These are phyloP conservation scores for Phaenicophaeus curvirostris DNA, from an alignment of 2,797 vertebrate species.

Conservation along the genomic window DNA sequence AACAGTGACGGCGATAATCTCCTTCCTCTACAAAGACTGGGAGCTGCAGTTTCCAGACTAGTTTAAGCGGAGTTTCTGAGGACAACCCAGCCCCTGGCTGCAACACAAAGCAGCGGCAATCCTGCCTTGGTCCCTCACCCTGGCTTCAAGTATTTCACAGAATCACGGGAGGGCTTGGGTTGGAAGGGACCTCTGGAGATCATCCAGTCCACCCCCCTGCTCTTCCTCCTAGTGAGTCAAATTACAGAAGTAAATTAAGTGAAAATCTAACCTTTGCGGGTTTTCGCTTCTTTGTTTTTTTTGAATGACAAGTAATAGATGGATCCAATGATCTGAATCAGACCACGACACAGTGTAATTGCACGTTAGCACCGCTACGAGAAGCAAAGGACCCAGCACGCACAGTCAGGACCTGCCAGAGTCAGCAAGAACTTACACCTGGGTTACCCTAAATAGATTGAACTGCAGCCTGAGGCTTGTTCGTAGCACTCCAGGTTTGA, in stretches of 20 bases:
- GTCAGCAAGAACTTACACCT: neutral
- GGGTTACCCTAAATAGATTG: neutral
- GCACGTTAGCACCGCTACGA: neutral
- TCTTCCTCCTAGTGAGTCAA: neutral
- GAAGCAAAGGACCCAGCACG: neutral
- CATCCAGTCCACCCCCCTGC: no score
- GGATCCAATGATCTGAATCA: neutral
- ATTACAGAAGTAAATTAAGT: neutral
- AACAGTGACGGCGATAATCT: neutral
- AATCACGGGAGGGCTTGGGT: no score
- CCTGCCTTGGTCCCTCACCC: neutral
- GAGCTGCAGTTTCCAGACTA: neutral
- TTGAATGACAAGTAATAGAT: neutral
- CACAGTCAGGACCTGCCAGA: neutral
- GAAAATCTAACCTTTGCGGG: neutral
- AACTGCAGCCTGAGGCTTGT: neutral
- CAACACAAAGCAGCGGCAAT: neutral
- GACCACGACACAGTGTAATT: neutral
- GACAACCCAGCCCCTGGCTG: neutral
- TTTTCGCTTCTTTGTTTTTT: neutral
- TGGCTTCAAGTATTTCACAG: neutral
- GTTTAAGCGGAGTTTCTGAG: neutral
- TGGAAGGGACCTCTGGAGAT: no score
- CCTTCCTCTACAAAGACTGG: neutral
- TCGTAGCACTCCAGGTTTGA: neutral